Percentiles rank a stretch among this genome's conserved stretches.
These are phyloP conservation scores for Listronotus bonariensis DNA, from an alignment of 1,140 invertebrate species.

Conservation along the genomic window DNA sequence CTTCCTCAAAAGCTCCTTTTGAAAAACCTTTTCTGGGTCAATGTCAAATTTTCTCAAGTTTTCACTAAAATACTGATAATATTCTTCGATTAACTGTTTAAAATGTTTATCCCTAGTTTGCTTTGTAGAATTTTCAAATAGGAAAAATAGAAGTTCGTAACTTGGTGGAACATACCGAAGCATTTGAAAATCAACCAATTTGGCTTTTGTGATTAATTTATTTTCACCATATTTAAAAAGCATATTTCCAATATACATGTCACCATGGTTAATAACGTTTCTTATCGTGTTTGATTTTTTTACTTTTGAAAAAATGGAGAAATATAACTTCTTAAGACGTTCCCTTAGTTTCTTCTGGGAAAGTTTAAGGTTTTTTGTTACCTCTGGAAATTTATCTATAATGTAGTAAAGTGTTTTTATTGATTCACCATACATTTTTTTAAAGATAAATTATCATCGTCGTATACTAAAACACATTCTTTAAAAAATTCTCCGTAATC, in stretches of 20 bases:
- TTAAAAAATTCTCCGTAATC: constrained; percentile 4
- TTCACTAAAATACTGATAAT: constrained; percentile 17
- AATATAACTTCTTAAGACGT: no score
- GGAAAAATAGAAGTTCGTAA: constrained; percentile 59
- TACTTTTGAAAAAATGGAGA: constrained; percentile 40
- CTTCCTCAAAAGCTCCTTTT: constrained; percentile 7
- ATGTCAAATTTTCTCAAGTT: constrained; percentile 9
- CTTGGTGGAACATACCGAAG: constrained; percentile 61
- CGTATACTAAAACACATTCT: background rate
- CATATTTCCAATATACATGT: constrained; percentile 68
- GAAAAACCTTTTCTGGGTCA: constrained; percentile 14
- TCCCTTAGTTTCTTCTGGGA: no score
- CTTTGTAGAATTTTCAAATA: constrained; percentile 60
- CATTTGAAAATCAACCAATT: constrained; percentile 68
- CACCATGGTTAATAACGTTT: constrained; percentile 65
- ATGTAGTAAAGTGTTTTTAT: no score
- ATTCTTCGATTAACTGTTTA: constrained; percentile 7
- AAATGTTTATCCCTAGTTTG: constrained; percentile 44
- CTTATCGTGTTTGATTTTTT: constrained; percentile 57
- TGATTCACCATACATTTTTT: no score
- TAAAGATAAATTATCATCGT: no score
- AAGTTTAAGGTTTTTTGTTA: no score
- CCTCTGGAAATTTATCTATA: no score
- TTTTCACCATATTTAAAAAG: constrained; percentile 61
- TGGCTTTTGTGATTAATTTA: constrained; percentile 49